Percentiles rank a stretch among this genome's conserved stretches.
Conservation (phyloP, 2,797 vertebrate species). For the Rhinatrema bivittatum region DNA sequence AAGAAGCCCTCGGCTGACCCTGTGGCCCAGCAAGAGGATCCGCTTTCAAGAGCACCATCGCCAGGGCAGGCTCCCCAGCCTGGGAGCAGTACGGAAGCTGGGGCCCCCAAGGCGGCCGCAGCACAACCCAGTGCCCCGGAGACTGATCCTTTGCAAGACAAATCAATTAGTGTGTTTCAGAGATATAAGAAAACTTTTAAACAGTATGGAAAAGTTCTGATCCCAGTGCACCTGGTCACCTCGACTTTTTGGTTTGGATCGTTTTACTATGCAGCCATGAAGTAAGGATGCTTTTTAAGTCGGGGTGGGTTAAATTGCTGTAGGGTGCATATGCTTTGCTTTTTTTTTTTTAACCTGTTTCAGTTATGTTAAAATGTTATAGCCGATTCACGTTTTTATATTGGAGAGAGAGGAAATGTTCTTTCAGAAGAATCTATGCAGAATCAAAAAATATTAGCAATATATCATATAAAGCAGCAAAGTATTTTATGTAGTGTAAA, state of each 20-base stretch:
- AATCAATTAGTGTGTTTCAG: conserved; percentile 78
- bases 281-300: too few relatives aligned
- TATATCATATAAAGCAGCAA: too few relatives aligned
- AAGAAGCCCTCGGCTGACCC: conserved; percentile 31
- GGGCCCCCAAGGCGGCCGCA: conserved; percentile 9
- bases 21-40: conserved; percentile 11
- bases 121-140: conserved; percentile 49
- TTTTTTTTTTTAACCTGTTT: too few relatives aligned
- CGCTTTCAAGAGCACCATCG: conserved; percentile 15
- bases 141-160: conserved; percentile 85
- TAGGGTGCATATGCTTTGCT: too few relatives aligned
- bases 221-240: conserved; percentile 86
- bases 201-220: conserved; percentile 94
- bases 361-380: too few relatives aligned
- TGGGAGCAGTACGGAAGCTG: conserved; percentile 8
- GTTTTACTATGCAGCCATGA: conserved; percentile 94
- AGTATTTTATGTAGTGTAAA: too few relatives aligned
- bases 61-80: conserved; percentile 10
- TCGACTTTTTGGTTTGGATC: conserved; percentile 87
- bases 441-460: too few relatives aligned
- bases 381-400: too few relatives aligned
- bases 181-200: conserved; percentile 93
- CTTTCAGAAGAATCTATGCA: too few relatives aligned
- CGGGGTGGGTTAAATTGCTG: too few relatives aligned
- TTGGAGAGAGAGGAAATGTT: too few relatives aligned